Evolutionary conservation across 2,797 vertebrate genomes (phyloP).

Genomic region (Sebastes nivosus): DNA sequence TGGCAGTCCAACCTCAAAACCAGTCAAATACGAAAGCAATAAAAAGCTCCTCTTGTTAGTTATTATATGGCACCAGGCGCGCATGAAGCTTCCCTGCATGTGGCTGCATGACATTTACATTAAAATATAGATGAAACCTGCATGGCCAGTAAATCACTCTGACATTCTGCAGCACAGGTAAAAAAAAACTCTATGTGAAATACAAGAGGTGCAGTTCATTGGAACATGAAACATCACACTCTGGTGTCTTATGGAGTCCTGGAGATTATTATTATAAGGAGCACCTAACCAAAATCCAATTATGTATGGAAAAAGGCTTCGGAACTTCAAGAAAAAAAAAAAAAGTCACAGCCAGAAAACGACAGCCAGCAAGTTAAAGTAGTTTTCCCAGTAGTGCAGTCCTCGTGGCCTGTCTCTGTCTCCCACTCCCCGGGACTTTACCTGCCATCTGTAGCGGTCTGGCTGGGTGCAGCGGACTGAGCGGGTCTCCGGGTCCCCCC

Average conservation of each 20-base stretch:
- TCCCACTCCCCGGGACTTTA: constrained; percentile 70
- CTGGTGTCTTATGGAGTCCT: neutral
- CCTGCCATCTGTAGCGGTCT: constrained; percentile 98
- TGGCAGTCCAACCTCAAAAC: neutral
- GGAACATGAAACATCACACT: neutral
- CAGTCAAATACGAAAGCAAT: neutral
- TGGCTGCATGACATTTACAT: neutral
- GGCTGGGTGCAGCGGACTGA: constrained; percentile 92
- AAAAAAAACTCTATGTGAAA: neutral
- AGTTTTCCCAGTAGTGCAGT: neutral
- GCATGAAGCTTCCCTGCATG: neutral
- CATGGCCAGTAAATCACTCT: neutral
- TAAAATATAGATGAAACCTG: neutral
- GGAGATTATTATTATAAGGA: neutral
- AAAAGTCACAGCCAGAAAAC: neutral
- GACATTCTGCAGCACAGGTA: neutral
- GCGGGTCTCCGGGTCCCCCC: constrained; percentile 87
- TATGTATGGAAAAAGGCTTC: neutral
- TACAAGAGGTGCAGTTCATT: neutral
- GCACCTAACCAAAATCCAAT: neutral
- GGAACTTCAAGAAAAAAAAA: neutral
- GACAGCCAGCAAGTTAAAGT: neutral
- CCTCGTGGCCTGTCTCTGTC: neutral
- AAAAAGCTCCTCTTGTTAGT: neutral
- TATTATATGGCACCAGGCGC: neutral